These are phyloP conservation scores for Columba livia DNA, from an alignment of 2,113 vertebrate species.

Conservation along the genomic window DNA sequence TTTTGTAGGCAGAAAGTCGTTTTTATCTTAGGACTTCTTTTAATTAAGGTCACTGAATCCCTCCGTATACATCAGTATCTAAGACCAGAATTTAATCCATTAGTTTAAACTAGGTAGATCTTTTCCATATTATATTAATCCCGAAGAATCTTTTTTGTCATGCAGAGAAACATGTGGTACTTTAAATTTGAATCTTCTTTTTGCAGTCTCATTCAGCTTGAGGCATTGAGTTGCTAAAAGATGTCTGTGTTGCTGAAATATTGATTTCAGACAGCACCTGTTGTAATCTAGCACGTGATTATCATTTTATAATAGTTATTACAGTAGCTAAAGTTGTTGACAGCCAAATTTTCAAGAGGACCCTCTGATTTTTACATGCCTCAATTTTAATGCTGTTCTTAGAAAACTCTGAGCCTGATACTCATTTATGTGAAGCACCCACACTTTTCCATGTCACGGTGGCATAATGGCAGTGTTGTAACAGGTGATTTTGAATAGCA, in stretches of 20 bases:
- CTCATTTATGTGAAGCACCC: background rate
- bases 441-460: background rate
- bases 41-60: background rate
- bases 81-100: background rate
- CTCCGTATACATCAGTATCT: background rate
- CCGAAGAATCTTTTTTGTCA: background rate
- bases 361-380: background rate
- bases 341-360: background rate
- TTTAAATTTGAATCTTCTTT: background rate
- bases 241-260: background rate
- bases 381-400: background rate
- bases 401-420: background rate
- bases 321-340: background rate
- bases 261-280: background rate
- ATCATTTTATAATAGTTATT: background rate
- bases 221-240: background rate
- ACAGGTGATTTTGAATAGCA: background rate
- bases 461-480: background rate
- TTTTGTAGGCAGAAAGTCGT: background rate
- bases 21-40: background rate
- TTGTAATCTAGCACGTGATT: background rate
- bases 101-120: background rate
- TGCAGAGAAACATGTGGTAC: background rate
- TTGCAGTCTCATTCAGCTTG: background rate
- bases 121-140: background rate